Percentiles rank a stretch among this genome's conserved stretches.
Conservation (phyloP, 1,140 invertebrate genomes). For the Luehdorfia chinensis region DNA sequence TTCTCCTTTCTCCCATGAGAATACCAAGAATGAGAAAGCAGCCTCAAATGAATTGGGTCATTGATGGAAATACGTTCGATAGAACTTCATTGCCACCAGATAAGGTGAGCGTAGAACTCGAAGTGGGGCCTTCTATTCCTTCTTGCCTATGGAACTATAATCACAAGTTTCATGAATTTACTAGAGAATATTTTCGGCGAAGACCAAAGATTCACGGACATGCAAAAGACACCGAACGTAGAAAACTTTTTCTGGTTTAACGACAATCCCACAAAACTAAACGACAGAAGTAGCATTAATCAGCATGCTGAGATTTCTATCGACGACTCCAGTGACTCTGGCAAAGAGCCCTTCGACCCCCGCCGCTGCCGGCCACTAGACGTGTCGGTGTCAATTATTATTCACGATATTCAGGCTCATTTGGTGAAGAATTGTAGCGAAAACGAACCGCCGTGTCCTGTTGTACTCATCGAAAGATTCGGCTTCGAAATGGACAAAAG, state of each 20-base stretch:
- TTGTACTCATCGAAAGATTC: slow-evolving; percentile 92
- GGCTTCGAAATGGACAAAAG: slow-evolving; percentile 98
- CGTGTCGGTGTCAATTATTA: slow-evolving; percentile 94
- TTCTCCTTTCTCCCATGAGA: slow-evolving; percentile 92
- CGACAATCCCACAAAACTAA: slow-evolving; percentile 69
- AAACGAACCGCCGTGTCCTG: slow-evolving; percentile 92
- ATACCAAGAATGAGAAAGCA: slow-evolving; percentile 88
- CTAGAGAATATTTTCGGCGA: slow-evolving; percentile 98
- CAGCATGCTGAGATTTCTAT: slow-evolving; percentile 78
- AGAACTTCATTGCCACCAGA: slow-evolving; percentile 90
- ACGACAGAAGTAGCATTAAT: slow-evolving; percentile 72
- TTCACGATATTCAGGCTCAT: slow-evolving; percentile 97
- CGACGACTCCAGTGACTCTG: slow-evolving; percentile 74
- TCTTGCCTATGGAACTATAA: slow-evolving; percentile 92
- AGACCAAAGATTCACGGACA: slow-evolving; percentile 95
- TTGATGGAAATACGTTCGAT: slow-evolving; percentile 88
- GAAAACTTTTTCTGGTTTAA: slow-evolving; percentile 72
- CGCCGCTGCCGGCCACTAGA: slow-evolving; percentile 92
- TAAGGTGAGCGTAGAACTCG: slow-evolving; percentile 92
- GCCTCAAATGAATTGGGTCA: slow-evolving; percentile 82
- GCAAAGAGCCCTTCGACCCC: slow-evolving; percentile 86
- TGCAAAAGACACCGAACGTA: slow-evolving; percentile 82
- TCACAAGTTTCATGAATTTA: slow-evolving; percentile 92
- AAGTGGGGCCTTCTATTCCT: slow-evolving; percentile 95
- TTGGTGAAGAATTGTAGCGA: slow-evolving; percentile 92